Evolutionary conservation across 1,140 invertebrate species (phyloP).

Genomic region (Brachionus manjavacas): DNA sequence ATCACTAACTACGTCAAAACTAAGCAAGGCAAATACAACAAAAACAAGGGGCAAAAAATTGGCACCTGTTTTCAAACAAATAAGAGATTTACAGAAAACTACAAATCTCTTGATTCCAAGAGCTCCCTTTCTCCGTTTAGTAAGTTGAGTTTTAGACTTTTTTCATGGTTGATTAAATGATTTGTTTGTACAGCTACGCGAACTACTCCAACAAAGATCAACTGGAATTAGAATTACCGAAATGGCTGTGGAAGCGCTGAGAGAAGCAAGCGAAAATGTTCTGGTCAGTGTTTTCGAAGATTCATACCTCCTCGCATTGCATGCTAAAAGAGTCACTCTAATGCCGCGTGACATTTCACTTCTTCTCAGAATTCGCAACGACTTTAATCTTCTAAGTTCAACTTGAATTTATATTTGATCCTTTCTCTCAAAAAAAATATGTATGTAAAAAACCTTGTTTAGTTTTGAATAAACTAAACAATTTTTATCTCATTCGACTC

Average conservation of each 20-base stretch:
- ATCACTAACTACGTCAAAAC: neutral
- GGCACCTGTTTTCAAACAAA: neutral
- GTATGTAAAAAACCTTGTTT: neutral
- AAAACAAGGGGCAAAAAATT: neutral
- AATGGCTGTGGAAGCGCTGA: slow-evolving; percentile 31
- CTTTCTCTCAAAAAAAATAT: neutral
- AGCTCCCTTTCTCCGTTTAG: slow-evolving; percentile 30
- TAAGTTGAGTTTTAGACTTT: neutral
- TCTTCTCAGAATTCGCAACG: slow-evolving; percentile 18
- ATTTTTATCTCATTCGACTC: neutral
- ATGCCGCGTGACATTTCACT: slow-evolving; percentile 20
- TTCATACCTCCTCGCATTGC: slow-evolving; percentile 7
- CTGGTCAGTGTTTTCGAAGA: slow-evolving; percentile 25
- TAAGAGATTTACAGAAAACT: slow-evolving; percentile 19
- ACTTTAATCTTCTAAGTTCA: neutral
- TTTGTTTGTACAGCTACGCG: neutral
- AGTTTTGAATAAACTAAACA: neutral
- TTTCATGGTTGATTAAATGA: neutral
- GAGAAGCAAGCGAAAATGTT: slow-evolving; percentile 35
- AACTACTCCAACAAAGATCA: neutral
- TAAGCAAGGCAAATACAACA: neutral
- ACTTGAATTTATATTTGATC: neutral
- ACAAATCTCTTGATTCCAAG: slow-evolving; percentile 38
- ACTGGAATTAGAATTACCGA: slow-evolving; percentile 1
- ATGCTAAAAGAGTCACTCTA: slow-evolving; percentile 34